phyloP scores from a whole-genome alignment of 2,113 vertebrate genomes.

The Seriola quinqueradiata region DNA sequence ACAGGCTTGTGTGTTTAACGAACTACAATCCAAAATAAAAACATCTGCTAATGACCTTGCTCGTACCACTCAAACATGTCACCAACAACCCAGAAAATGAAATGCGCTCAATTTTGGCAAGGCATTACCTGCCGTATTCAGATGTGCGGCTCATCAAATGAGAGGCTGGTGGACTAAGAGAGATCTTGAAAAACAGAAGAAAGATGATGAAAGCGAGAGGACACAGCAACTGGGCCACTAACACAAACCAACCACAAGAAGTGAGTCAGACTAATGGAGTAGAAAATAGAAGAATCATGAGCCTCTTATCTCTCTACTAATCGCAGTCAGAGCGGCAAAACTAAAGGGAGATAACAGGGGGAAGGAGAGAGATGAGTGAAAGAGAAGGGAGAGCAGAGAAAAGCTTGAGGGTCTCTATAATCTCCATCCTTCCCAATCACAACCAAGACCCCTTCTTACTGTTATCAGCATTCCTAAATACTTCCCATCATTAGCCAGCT shows the following conservation, averaged over 20 bases:
- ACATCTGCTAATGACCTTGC: slow-evolving; percentile 5
- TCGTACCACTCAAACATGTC: background rate
- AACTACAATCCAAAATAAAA: background rate
- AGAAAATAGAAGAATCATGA: slow-evolving; percentile 78
- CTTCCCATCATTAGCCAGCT: slow-evolving; percentile 55
- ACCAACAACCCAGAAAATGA: background rate
- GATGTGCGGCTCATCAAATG: background rate
- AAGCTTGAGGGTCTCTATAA: slow-evolving; percentile 58
- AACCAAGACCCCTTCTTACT: slow-evolving; percentile 40
- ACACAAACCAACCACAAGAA: slow-evolving; percentile 45
- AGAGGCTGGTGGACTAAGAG: slow-evolving; percentile 4
- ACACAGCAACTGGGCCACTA: slow-evolving; percentile 44
- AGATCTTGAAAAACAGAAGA: slow-evolving; percentile 40
- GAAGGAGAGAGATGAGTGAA: slow-evolving; percentile 31
- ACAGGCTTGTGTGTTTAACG: background rate
- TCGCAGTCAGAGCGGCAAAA: slow-evolving; percentile 67
- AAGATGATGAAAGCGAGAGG: slow-evolving; percentile 22
- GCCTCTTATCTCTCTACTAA: slow-evolving; percentile 66
- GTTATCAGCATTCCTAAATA: slow-evolving; percentile 69
- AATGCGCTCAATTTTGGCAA: slow-evolving; percentile 11
- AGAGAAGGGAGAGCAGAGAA: slow-evolving; percentile 36
- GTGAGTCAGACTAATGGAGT: slow-evolving; percentile 75
- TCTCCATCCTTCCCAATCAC: slow-evolving; percentile 62
- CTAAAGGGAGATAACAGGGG: slow-evolving; percentile 41
- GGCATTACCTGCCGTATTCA: background rate